Percentiles rank a stretch among this genome's conserved stretches.
phyloP scores from a whole-genome alignment of 2,888 invertebrate genomes.

The Meliscaeva auricollis region DNA sequence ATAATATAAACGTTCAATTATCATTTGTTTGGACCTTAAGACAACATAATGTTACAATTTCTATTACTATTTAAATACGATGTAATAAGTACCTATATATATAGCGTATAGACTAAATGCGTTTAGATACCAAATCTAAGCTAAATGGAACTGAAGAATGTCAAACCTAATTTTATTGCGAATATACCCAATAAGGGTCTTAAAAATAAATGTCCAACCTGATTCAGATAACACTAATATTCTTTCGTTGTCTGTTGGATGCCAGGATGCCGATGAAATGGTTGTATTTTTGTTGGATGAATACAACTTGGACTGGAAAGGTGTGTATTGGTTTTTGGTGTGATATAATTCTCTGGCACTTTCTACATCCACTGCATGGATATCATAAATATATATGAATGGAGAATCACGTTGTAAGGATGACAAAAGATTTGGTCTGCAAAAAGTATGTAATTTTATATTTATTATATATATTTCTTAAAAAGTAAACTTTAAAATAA shows the following conservation, averaged over 20 bases:
- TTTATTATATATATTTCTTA: constrained; percentile 34
- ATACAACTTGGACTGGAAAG: constrained; percentile 80
- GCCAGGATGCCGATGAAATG: constrained; percentile 94
- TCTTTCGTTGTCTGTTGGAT: constrained; percentile 88
- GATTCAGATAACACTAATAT: constrained; percentile 82
- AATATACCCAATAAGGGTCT: too few species aligned
- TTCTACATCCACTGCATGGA: constrained; percentile 91
- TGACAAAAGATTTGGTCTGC: constrained; percentile 89
- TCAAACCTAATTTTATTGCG: too few species aligned
- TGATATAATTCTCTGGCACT: constrained; percentile 90
- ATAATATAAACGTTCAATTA: too few species aligned
- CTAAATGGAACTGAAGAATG: too few species aligned
- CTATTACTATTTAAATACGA: too few species aligned
- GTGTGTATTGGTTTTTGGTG: constrained; percentile 88
- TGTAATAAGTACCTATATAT: too few species aligned
- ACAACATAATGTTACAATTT: too few species aligned
- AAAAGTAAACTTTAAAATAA: not conserved
- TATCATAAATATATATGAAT: constrained; percentile 92
- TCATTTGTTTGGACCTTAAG: too few species aligned
- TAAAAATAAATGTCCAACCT: constrained; percentile 61
- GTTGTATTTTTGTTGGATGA: constrained; percentile 79
- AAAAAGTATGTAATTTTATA: not conserved
- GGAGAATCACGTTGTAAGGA: constrained; percentile 92
- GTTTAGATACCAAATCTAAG: too few species aligned
- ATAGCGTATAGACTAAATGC: too few species aligned